A percentile compares a stretch with the other conserved stretches of the same genome.
These are phyloP conservation scores for Metacarcinus magister DNA, from an alignment of 2,888 invertebrate species.

Conservation along the genomic window DNA sequence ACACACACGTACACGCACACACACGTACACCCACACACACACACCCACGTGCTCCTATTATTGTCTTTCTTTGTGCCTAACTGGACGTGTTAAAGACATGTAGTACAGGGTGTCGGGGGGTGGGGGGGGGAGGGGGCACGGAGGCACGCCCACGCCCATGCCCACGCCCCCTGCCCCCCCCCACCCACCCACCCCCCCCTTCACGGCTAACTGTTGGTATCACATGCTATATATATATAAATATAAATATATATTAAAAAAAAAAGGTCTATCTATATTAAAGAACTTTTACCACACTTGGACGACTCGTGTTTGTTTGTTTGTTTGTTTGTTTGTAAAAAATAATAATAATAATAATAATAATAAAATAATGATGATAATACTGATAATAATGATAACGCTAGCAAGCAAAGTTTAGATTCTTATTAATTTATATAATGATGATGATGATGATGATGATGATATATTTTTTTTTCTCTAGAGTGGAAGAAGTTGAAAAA, in stretches of 20 bases:
- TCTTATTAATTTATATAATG: slow-evolving; percentile 60
- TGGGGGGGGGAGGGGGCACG: slow-evolving; percentile 57
- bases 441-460: neutral
- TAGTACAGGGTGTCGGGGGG: slow-evolving; percentile 68
- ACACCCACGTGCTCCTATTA: neutral
- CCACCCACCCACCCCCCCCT: slow-evolving; percentile 63
- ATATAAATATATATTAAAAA: slow-evolving; percentile 70
- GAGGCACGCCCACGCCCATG: too few relatives aligned
- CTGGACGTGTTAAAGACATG: slow-evolving; percentile 73
- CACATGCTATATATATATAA: slow-evolving; percentile 70
- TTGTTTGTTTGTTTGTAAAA: slow-evolving; percentile 76
- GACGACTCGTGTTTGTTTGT: too few relatives aligned
- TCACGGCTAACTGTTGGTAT: slow-evolving; percentile 75
- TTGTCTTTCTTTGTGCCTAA: slow-evolving; percentile 79
- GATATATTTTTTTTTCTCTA: neutral
- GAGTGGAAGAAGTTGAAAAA: neutral
- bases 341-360: neutral
- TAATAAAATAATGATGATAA: neutral
- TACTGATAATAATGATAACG: neutral
- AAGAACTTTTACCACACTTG: neutral
- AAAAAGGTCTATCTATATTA: slow-evolving; percentile 70
- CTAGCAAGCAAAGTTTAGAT: slow-evolving; percentile 72
- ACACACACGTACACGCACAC: neutral
- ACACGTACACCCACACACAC: slow-evolving; percentile 53
- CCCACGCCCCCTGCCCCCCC: slow-evolving; percentile 16